These are phyloP conservation scores for Nycteola revayana DNA, from an alignment of 2,888 invertebrate species.

Conservation along the genomic window DNA sequence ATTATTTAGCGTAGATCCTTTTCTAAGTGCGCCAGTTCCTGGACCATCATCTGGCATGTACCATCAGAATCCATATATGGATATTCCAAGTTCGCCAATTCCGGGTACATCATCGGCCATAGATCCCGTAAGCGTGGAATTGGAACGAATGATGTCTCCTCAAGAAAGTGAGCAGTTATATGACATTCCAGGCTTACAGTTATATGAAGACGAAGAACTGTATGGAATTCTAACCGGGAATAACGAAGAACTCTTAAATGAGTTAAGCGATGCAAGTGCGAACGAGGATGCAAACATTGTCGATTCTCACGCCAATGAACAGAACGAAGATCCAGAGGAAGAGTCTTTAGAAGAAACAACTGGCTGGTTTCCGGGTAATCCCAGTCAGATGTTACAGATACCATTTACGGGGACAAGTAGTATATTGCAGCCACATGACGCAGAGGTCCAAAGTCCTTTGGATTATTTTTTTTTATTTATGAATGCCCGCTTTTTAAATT, in stretches of 20 bases:
- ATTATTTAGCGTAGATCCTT: constrained; percentile 18
- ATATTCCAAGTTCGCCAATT: constrained; percentile 21
- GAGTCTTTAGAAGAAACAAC: constrained; percentile 17
- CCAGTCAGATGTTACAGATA: constrained; percentile 20
- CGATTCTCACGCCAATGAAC: constrained; percentile 19
- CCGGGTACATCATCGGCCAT: constrained; percentile 21
- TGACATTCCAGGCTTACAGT: constrained; percentile 18
- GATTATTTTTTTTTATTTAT: constrained; percentile 23
- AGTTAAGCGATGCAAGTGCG: constrained; percentile 14
- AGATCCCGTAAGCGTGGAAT: constrained; percentile 20
- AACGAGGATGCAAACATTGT: constrained; percentile 18
- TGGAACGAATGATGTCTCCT: constrained; percentile 21
- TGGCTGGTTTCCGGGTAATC: constrained; percentile 24
- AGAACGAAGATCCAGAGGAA: constrained; percentile 18
- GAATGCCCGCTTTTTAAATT: constrained; percentile 17
- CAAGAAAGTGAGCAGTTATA: constrained; percentile 19
- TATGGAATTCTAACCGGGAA: constrained; percentile 17
- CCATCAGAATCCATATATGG: constrained; percentile 19
- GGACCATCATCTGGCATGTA: constrained; percentile 19
- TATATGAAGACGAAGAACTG: constrained; percentile 19
- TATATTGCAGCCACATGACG: constrained; percentile 25
- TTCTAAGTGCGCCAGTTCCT: constrained; percentile 15
- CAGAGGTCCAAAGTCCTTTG: constrained; percentile 19
- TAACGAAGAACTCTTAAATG: constrained; percentile 12
- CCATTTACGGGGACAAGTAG: constrained; percentile 25